Base-by-base conservation (phyloP, 2,797 vertebrate genomes). In the Crocidura indochinensis region DNA sequence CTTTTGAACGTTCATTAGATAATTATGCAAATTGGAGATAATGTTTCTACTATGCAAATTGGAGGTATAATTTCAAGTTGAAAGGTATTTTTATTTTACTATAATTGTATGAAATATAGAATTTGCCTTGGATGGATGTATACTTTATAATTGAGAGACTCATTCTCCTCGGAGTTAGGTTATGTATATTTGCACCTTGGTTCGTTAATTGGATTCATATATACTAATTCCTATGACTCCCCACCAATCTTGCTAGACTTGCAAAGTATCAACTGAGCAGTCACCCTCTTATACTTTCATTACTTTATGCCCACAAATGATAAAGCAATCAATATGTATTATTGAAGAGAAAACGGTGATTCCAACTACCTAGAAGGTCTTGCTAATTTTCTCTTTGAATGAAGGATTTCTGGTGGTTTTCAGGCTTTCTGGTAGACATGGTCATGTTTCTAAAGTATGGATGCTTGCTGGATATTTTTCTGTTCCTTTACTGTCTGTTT, bases 11-110 rank as follows among this genome's bases (percentile, higher is more conserved):
- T 73, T 94, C 65, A 76, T 91, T 87, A 86, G 72, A 77, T 92
- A 90, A 88, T 93, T 85, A 92, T 89, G 71, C 81, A 95, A 91
- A 94, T 81, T 95, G 60, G 60, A 78, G 46, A 65, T 96, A 84
- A 82, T 88, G 47, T 91, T 94, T 94, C 87, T 91, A 78, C 65
- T 88, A 68, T 93, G 64, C 53, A 38, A 38, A 38, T 38, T 38
- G 38, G 71, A 91, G 77, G 56, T 84, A 49, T 88, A 94, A 96
- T 91, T 95, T 91, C 62, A 71, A 81, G 53, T 72, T 73, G 64
- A 88, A 71, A 1, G 22, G 22, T 72, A 83, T 71, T 84, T 92
- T 94, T 77, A 83, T 72, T 65, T 93, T 73, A 95, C 65, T 47
- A 75, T 92, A 46, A 60, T 64, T 91, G 69, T 27, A 51, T 81